A percentile compares a stretch with the other conserved stretches of the same genome.
Conservation (phyloP, 2,113 vertebrate genomes). For the Ibidorhyncha struthersii region DNA sequence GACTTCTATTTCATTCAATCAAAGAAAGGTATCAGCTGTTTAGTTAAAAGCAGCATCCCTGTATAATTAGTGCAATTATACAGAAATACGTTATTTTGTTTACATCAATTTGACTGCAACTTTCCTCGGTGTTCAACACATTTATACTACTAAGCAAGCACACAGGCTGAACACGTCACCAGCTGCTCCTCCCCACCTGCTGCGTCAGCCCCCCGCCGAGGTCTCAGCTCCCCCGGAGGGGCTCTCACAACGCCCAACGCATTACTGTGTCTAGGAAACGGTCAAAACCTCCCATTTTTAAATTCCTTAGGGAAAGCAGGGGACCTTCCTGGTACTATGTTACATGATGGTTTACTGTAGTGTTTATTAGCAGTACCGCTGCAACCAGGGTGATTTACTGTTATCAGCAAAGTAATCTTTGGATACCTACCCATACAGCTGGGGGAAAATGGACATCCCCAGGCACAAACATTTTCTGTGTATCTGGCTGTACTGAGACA, state of each 20-base stretch:
- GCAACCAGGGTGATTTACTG: background rate
- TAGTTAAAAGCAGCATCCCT: background rate
- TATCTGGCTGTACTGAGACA: background rate
- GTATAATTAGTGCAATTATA: background rate
- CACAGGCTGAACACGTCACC: background rate
- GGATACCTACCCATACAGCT: background rate
- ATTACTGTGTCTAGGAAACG: background rate
- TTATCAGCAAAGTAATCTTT: background rate
- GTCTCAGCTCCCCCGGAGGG: background rate
- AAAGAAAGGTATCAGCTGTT: conserved; percentile 5
- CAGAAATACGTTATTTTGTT: background rate
- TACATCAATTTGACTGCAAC: background rate
- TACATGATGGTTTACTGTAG: background rate
- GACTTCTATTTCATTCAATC: background rate
- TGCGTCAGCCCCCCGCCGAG: background rate
- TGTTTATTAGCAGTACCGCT: background rate
- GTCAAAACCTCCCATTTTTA: background rate
- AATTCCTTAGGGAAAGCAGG: background rate
- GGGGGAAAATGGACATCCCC: background rate
- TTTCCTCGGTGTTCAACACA: background rate
- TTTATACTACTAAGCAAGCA: background rate
- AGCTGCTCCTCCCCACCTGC: background rate
- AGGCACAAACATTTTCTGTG: background rate
- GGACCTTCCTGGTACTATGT: background rate
- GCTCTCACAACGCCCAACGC: background rate